These are phyloP conservation scores for Agapornis roseicollis DNA, from an alignment of 2,113 vertebrate species.

Conservation along the genomic window DNA sequence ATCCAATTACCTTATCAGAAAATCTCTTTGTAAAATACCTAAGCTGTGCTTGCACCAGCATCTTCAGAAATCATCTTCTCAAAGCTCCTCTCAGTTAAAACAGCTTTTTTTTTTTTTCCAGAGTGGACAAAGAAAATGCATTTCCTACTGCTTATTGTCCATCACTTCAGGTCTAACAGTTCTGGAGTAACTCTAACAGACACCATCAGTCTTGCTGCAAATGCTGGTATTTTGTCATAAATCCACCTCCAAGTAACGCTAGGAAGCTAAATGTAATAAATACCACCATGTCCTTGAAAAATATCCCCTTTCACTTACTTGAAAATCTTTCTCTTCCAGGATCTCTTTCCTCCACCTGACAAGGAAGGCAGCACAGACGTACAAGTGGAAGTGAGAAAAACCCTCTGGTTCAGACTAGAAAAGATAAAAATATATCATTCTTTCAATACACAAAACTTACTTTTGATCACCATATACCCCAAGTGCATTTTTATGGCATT, in stretches of 20 bases:
- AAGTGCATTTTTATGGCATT: neutral
- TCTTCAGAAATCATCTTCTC: neutral
- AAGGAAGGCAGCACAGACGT: constrained; percentile 95
- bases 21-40: neutral
- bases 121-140: neutral
- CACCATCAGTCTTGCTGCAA: neutral
- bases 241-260: neutral
- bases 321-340: constrained; percentile 88
- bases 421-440: neutral
- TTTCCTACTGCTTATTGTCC: neutral
- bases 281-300: neutral
- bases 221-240: neutral
- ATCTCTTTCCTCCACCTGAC: constrained; percentile 91
- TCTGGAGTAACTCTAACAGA: neutral
- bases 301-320: constrained; percentile 77
- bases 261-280: neutral
- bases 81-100: neutral
- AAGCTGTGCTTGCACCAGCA: neutral
- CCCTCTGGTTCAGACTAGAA: constrained; percentile 93
- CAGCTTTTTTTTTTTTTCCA: neutral
- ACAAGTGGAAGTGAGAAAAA: constrained; percentile 96
- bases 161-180: neutral
- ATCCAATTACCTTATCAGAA: neutral
- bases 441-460: neutral
- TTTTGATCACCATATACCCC: neutral